Evolutionary conservation across 2,888 invertebrate genomes (phyloP).

Genomic region (Dryobotodes eremita): DNA sequence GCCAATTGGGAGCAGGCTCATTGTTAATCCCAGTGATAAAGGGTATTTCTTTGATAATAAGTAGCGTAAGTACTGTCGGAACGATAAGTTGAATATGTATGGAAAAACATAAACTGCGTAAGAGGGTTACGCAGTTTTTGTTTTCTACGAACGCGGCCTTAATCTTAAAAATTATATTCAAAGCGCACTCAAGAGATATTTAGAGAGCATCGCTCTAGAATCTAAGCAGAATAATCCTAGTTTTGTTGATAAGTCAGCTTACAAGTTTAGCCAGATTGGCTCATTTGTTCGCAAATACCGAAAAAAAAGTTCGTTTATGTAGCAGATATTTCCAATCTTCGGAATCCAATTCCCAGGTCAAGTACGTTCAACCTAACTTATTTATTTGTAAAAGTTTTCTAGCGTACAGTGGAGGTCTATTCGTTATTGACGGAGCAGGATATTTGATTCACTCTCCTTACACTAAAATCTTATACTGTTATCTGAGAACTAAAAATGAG

Average conservation of each 20-base stretch:
- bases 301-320: neutral
- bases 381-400: slow-evolving; percentile 3
- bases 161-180: neutral
- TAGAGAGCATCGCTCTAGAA: neutral
- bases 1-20: neutral
- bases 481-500: neutral
- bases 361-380: slow-evolving; percentile 16
- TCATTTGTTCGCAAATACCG: slow-evolving; percentile 14
- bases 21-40: neutral
- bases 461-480: slow-evolving; percentile 10
- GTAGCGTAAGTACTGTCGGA: no score
- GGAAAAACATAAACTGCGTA: no score
- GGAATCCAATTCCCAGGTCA: slow-evolving; percentile 15
- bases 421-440: neutral
- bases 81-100: no score
- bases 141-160: neutral
- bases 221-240: neutral
- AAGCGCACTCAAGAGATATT: neutral
- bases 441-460: neutral
- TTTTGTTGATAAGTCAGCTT: neutral
- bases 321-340: slow-evolving; percentile 19
- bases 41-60: neutral
- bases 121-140: neutral
- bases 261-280: neutral
- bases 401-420: neutral